phyloP scores from a whole-genome alignment of 2,888 invertebrate species.

The Pseudanteris insignis region DNA sequence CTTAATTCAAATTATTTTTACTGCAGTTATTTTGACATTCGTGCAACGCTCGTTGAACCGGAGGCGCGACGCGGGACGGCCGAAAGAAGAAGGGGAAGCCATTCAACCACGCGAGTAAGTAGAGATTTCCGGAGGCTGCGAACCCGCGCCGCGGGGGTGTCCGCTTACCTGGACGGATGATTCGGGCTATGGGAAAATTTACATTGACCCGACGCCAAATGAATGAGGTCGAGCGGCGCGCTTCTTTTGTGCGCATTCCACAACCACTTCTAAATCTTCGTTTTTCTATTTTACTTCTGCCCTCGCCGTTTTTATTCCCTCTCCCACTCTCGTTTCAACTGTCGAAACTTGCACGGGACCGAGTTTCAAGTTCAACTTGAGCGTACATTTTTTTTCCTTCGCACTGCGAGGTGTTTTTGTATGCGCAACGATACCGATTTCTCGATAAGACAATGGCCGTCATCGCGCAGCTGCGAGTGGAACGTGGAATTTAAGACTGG shows the following conservation, averaged over 20 bases:
- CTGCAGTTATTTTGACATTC: too few species aligned
- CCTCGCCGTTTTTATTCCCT: background rate
- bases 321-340: background rate
- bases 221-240: slow-evolving; percentile 59
- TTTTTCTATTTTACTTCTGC: background rate
- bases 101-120: slow-evolving; percentile 63
- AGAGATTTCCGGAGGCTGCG: slow-evolving; percentile 63
- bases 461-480: background rate
- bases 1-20: too few species aligned
- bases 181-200: slow-evolving; percentile 58
- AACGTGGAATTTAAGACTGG: background rate
- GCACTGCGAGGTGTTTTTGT: slow-evolving; percentile 13
- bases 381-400: slow-evolving; percentile 12
- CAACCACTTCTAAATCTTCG: slow-evolving; percentile 37
- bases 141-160: slow-evolving; percentile 59
- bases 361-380: slow-evolving; percentile 25
- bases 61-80: slow-evolving; percentile 26
- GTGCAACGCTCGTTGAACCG: slow-evolving; percentile 11
- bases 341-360: slow-evolving; percentile 17
- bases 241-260: slow-evolving; percentile 63
- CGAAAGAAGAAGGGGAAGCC: slow-evolving; percentile 43
- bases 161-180: slow-evolving; percentile 57
- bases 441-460: slow-evolving; percentile 10
- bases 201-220: slow-evolving; percentile 57
- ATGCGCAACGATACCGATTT: slow-evolving; percentile 6